These are phyloP conservation scores for Lamellibrachia luymesi DNA, from an alignment of 1,140 invertebrate genomes.

Conservation along the genomic window DNA sequence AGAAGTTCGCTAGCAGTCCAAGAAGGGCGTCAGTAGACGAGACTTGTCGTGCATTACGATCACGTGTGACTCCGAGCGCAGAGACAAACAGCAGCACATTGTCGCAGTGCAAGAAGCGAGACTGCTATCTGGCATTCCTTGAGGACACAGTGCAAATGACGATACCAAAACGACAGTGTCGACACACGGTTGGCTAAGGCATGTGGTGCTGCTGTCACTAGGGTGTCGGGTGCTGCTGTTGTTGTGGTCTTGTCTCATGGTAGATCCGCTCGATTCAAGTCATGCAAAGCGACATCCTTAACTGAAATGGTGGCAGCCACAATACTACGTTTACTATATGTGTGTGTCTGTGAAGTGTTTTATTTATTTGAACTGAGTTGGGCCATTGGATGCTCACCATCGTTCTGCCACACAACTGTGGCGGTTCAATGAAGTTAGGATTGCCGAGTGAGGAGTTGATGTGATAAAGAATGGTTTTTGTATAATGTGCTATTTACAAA, in stretches of 20 bases:
- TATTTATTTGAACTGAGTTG: neutral
- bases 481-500: neutral
- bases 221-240: neutral
- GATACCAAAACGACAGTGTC: neutral
- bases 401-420: neutral
- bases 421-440: neutral
- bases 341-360: neutral
- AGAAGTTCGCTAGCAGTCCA: neutral
- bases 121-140: neutral
- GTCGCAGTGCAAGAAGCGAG: neutral
- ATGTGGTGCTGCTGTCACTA: neutral
- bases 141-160: neutral
- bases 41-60: neutral
- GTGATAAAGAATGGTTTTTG: neutral
- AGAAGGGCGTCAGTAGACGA: neutral
- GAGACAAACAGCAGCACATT: neutral
- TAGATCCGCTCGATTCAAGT: neutral
- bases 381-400: neutral
- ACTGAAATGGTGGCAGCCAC: neutral
- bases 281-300: neutral
- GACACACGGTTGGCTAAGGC: neutral
- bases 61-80: neutral
- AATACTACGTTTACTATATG: neutral
- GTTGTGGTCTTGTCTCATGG: too few relatives aligned
- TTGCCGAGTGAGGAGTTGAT: neutral